Evolutionary conservation across 92 coral and sea anemone genomes (phyloP), one percentile per base, ranked within the genome.

Genomic region (Palythoa grandis): DNA sequence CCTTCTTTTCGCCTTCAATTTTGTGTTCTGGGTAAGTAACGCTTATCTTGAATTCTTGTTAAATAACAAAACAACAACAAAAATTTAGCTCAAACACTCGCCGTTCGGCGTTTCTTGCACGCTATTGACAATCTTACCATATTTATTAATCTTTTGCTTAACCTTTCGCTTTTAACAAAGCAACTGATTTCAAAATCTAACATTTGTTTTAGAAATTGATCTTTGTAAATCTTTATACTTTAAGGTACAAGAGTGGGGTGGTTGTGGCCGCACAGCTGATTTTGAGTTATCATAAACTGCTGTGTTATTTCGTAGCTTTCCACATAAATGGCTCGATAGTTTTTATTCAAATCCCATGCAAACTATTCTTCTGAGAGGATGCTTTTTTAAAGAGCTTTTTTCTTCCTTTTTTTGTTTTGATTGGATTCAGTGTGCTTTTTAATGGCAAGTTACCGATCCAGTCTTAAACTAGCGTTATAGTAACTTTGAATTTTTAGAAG

Each of bases 11-110:
- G 99, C 98, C 40, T 96, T 96, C 79, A 96, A 96, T 84, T 83
- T 96, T 11, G 98, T 96, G 13, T 96, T 96, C 63, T 96, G 99
- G 99, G 99, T 96, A 82, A 93, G 99, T 87, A 63, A 8, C 43
- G 5, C 38, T 52, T 25, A 14, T 56, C 73, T 67, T 20, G 50
- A 5, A 43, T 43, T 43, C 50, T 43, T 43, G 50, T 43, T 43
- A 43, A 43, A 43, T 43, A 43, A 43, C 50, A 43, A 65, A 80
- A 80, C 23, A 80, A 66, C 50, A 43, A 43, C 50, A 43, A 43
- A 43, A 43, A 47, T 65, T 61, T 24, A 8, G 7, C n/a, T 35
- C 40, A 63, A 48, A 79, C 39, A 8, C 17, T 50, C 19, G 4
- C 60, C 0, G 22, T 7, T 80, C 24, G n/a, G 43, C 74, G 40